These are phyloP conservation scores for Prunella himalayana DNA, from an alignment of 2,113 vertebrate species.

Conservation along the genomic window DNA sequence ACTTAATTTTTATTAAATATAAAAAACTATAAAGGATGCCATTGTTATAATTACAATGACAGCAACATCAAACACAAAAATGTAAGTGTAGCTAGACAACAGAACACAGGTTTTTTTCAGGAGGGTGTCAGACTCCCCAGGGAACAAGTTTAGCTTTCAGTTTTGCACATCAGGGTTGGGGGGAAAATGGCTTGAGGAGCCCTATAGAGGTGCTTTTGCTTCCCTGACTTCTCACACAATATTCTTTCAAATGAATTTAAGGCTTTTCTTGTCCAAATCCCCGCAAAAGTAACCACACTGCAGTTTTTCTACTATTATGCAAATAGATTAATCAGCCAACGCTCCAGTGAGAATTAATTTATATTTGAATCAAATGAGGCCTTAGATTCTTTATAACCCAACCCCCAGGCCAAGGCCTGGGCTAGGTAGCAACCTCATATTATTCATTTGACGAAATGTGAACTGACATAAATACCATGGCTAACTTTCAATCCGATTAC, in stretches of 20 bases:
- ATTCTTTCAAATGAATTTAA: constrained; percentile 77
- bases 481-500: constrained; percentile 98
- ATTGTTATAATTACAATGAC: neutral
- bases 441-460: constrained; percentile 96
- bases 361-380: constrained; percentile 96
- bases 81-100: neutral
- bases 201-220: constrained; percentile 53
- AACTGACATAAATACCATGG: constrained; percentile 98
- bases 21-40: neutral
- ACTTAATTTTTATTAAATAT: neutral
- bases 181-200: neutral
- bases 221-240: constrained; percentile 75
- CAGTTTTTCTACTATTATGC: constrained; percentile 91
- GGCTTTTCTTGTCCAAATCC: constrained; percentile 76
- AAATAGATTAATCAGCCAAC: constrained; percentile 92
- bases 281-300: constrained; percentile 69
- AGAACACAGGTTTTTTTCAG: neutral
- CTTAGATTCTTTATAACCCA: constrained; percentile 79
- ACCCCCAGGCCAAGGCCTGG: constrained; percentile 80
- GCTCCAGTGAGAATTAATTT: constrained; percentile 92
- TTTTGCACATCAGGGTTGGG: neutral
- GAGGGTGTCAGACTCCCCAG: neutral
- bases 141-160: neutral
- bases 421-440: constrained; percentile 89
- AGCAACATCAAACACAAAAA: neutral